Evolutionary conservation across 1,140 invertebrate genomes (phyloP).

Genomic region (Acromyrmex echinatior): DNA sequence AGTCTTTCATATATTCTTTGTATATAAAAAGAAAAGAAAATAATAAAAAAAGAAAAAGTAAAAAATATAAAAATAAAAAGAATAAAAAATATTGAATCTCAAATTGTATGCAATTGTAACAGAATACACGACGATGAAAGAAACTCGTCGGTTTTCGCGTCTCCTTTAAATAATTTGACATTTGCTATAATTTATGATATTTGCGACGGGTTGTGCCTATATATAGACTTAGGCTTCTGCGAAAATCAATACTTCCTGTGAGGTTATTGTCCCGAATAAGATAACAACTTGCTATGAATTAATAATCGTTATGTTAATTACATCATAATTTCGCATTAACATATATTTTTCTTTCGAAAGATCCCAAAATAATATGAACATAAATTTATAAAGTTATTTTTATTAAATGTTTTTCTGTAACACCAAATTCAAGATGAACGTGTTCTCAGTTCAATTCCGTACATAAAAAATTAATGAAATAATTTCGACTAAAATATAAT

Average conservation of each 20-base stretch:
- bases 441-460: not conserved
- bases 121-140: not conserved
- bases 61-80: not conserved
- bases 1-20: not conserved
- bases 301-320: slow-evolving; percentile 24
- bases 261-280: slow-evolving; percentile 31
- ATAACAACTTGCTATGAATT: slow-evolving; percentile 35
- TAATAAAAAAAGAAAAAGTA: not conserved
- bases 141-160: not conserved
- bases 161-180: not conserved
- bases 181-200: slow-evolving; percentile 28
- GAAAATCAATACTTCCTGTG: slow-evolving; percentile 50
- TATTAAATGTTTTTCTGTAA: not conserved
- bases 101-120: not conserved
- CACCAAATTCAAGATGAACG: not conserved
- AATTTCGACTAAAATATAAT: not conserved
- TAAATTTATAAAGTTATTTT: not conserved
- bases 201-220: not conserved
- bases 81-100: not conserved
- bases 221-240: not conserved
- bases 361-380: not conserved
- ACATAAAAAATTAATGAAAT: not conserved
- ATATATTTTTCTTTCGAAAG: not conserved
- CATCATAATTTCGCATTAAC: not conserved
- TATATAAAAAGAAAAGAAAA: too few species aligned